phyloP scores from a whole-genome alignment of 2,113 vertebrate genomes.

The Tricholaema leucomelas region DNA sequence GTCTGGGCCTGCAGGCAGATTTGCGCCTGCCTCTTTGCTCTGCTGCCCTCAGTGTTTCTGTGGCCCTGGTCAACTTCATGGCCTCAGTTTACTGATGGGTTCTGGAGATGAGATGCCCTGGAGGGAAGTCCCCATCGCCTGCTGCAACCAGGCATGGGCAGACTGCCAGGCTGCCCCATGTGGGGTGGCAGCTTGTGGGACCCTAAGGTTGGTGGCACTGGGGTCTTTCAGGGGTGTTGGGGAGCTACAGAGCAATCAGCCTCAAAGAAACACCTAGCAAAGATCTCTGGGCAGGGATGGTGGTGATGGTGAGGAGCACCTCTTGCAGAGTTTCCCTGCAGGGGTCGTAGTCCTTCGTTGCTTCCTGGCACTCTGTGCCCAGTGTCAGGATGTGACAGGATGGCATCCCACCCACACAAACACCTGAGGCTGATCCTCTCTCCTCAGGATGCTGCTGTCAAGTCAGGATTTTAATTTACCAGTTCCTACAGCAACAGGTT shows the following conservation, averaged over 20 bases:
- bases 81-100: background rate
- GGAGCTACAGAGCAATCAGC: background rate
- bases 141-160: background rate
- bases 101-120: background rate
- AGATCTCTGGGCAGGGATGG: background rate
- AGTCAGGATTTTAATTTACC: constrained; percentile 1
- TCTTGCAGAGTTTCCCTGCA: background rate
- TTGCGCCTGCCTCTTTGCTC: background rate
- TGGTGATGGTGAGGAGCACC: fast-evolving
- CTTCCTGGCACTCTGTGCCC: background rate
- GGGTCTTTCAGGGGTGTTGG: background rate
- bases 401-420: background rate
- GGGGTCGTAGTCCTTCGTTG: background rate
- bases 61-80: background rate
- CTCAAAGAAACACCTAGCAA: background rate
- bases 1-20: background rate
- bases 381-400: background rate
- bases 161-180: background rate
- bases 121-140: background rate
- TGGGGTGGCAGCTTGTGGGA: background rate
- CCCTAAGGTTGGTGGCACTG: fast-evolving
- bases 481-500: background rate
- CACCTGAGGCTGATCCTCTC: background rate
- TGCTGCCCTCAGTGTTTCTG: background rate
- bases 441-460: background rate